Percentiles rank a stretch among this genome's conserved stretches.
phyloP scores from a whole-genome alignment of 2,888 invertebrate genomes.

The Congeria kusceri region DNA sequence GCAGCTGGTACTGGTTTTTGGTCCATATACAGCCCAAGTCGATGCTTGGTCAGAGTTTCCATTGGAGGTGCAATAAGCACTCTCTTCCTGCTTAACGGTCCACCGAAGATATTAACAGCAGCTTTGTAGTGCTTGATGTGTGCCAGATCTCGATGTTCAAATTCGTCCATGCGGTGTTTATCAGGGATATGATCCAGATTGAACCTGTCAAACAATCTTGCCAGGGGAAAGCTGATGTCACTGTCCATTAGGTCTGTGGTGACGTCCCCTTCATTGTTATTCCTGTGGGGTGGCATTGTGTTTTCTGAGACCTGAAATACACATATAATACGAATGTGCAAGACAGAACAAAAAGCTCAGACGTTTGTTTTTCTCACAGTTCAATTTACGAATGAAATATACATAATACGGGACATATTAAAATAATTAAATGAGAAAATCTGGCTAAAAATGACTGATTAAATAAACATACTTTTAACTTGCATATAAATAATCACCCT shows the following conservation, averaged over 20 bases:
- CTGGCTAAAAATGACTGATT: no score
- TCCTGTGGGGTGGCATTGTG: conserved; percentile 64
- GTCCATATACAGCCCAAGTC: conserved; percentile 72
- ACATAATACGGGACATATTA: no score
- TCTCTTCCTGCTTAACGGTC: conserved; percentile 78
- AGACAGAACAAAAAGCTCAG: background rate
- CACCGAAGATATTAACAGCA: conserved; percentile 83
- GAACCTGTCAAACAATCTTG: conserved; percentile 82
- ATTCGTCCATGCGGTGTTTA: conserved; percentile 78
- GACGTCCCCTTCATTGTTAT: conserved; percentile 36
- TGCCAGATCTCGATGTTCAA: conserved; percentile 78
- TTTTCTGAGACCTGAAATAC: background rate
- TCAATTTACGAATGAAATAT: no score
- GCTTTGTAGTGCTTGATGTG: conserved; percentile 82
- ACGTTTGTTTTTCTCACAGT: conserved; percentile 5
- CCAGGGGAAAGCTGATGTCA: conserved; percentile 78
- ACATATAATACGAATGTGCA: background rate
- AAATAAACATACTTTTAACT: no score
- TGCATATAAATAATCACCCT: no score
- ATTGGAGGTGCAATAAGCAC: conserved; percentile 80
- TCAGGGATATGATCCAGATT: conserved; percentile 82
- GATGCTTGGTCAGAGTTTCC: conserved; percentile 78
- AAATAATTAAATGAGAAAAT: no score
- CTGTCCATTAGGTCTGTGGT: conserved; percentile 65
- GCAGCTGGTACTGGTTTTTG: conserved; percentile 61